phyloP scores from a whole-genome alignment of 2,797 vertebrate species.

The Rhynchonycteris naso region DNA sequence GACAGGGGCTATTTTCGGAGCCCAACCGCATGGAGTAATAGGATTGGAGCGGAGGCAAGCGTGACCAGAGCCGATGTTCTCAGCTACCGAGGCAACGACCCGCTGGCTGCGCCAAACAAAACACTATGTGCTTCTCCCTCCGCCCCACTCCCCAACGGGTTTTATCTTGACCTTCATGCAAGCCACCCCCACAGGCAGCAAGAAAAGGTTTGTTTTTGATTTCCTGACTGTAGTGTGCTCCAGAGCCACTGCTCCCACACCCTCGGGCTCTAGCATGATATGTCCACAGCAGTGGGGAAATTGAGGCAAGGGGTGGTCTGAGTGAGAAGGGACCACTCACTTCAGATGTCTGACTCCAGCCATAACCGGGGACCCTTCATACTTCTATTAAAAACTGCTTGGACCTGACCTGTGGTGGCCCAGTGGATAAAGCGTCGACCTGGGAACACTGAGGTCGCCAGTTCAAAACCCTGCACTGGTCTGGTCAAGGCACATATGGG shows the following conservation, averaged over 20 bases:
- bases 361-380: background rate
- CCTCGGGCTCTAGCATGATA: background rate
- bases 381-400: background rate
- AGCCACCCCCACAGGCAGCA: constrained; percentile 25
- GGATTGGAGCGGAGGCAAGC: constrained; percentile 76
- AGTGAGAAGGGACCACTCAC: background rate
- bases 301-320: background rate
- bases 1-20: constrained; percentile 78
- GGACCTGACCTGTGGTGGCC: too few relatives aligned
- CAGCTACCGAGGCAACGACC: constrained; percentile 76
- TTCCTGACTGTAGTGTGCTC: background rate
- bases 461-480: too few relatives aligned
- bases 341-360: background rate
- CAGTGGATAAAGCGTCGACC: too few relatives aligned
- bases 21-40: constrained; percentile 73
- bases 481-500: too few relatives aligned
- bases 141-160: background rate
- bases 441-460: too few relatives aligned
- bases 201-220: constrained; percentile 34
- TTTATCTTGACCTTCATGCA: constrained; percentile 74
- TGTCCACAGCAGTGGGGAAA: background rate
- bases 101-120: constrained; percentile 62
- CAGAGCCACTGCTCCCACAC: background rate
- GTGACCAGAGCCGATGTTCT: constrained; percentile 73
- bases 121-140: background rate